phyloP scores from a whole-genome alignment of 1,140 invertebrate genomes.

The Apis cerana region DNA sequence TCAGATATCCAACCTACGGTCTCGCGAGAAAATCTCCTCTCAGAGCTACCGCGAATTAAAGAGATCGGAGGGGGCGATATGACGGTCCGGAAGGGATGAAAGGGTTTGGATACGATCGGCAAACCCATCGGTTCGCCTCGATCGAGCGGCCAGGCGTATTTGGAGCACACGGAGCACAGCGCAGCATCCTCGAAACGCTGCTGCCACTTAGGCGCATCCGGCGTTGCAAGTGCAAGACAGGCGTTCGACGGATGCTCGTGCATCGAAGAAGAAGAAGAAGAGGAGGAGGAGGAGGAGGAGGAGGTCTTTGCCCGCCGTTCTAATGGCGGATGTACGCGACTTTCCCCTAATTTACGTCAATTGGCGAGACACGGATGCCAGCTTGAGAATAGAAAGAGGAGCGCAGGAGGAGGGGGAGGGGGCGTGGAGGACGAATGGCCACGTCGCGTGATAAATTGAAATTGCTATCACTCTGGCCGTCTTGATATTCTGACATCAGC shows the following conservation, averaged over 20 bases:
- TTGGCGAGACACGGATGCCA: slow-evolving; percentile 45
- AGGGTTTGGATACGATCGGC: neutral
- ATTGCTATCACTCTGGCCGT: no score
- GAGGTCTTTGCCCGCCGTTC: slow-evolving; percentile 60
- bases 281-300: neutral
- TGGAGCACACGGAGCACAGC: neutral
- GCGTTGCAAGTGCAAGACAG: neutral
- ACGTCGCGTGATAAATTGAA: no score
- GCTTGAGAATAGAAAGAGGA: slow-evolving; percentile 15
- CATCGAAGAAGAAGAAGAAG: no score
- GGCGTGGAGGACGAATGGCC: no score
- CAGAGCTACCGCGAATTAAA: no score
- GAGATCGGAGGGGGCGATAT: no score
- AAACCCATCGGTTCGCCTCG: neutral
- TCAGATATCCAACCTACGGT: no score
- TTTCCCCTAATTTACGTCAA: slow-evolving; percentile 68
- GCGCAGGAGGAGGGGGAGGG: neutral
- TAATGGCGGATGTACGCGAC: slow-evolving; percentile 61
- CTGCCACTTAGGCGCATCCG: neutral
- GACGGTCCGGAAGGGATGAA: neutral
- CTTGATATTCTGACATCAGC: no score
- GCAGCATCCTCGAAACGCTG: neutral
- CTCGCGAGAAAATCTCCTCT: no score
- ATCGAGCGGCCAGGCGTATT: neutral
- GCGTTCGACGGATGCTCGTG: neutral